phyloP scores from a whole-genome alignment of 2,113 vertebrate species.

The Xenopus laevis region DNA sequence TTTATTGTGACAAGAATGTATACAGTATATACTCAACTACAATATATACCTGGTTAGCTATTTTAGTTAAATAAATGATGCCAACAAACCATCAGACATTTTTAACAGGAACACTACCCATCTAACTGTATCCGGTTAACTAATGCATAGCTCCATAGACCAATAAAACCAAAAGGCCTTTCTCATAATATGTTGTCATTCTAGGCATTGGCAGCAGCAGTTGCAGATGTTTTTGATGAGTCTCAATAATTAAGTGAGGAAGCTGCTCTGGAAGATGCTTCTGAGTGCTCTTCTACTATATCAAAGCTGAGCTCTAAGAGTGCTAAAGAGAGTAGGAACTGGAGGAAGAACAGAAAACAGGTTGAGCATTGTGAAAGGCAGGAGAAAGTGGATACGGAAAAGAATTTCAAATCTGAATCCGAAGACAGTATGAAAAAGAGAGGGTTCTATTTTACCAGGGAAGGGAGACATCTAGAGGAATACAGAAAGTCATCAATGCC shows the following conservation, averaged over 20 bases:
- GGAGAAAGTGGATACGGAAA: conserved; percentile 67
- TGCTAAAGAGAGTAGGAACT: conserved; percentile 90
- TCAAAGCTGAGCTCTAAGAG: conserved; percentile 94
- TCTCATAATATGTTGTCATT: conserved; percentile 37
- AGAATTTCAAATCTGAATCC: conserved; percentile 75
- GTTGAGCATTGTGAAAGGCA: conserved; percentile 42
- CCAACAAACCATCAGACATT: too few species aligned
- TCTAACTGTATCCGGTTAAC: too few species aligned
- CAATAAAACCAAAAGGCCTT: background rate
- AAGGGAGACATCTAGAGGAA: conserved; percentile 64
- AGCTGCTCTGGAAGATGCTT: conserved; percentile 65
- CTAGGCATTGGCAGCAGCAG: conserved; percentile 64
- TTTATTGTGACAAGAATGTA: too few species aligned
- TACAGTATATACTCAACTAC: too few species aligned
- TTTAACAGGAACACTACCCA: too few species aligned
- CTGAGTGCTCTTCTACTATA: conserved; percentile 81
- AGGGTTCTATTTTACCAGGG: conserved; percentile 77
- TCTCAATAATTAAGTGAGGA: conserved; percentile 68
- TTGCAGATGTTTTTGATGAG: conserved; percentile 62
- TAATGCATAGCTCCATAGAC: too few species aligned
- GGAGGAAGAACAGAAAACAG: conserved; percentile 67
- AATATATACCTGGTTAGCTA: too few species aligned
- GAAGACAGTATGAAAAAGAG: conserved; percentile 78
- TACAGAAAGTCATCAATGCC: too few species aligned
- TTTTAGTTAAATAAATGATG: too few species aligned